A percentile compares a stretch with the other conserved stretches of the same genome.
phyloP scores from a whole-genome alignment of 2,797 vertebrate species.

The Trachops cirrhosus region DNA sequence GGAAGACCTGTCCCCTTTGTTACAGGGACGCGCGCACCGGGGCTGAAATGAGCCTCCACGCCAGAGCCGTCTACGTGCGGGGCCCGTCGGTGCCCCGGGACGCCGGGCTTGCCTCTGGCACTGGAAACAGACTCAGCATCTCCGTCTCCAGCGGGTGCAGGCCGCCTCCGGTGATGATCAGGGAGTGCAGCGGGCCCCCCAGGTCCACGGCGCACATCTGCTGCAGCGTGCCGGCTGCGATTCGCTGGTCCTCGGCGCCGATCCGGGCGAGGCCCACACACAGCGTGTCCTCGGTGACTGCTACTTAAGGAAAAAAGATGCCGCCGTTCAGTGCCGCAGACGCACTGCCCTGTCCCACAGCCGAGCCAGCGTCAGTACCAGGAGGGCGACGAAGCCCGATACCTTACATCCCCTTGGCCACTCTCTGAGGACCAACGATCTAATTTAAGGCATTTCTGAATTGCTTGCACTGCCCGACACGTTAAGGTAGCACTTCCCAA shows the following conservation, averaged over 20 bases:
- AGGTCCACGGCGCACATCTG: constrained; percentile 90
- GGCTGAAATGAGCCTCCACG: not conserved
- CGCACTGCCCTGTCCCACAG: not conserved
- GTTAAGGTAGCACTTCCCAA: not conserved
- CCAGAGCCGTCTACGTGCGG: not conserved
- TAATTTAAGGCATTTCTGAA: not conserved
- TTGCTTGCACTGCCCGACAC: not conserved
- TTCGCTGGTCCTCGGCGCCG: constrained; percentile 90
- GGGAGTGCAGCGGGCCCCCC: constrained; percentile 92
- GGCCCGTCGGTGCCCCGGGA: constrained; percentile 59
- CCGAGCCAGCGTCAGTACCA: not conserved
- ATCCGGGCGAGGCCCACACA: constrained; percentile 94
- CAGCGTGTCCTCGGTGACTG: constrained; percentile 89
- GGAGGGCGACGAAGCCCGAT: not conserved
- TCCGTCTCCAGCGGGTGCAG: constrained; percentile 96
- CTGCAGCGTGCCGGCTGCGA: constrained; percentile 85
- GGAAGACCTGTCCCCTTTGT: not conserved
- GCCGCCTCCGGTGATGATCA: constrained; percentile 90
- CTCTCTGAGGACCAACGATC: not conserved
- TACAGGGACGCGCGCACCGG: not conserved
- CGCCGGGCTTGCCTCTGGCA: constrained; percentile 79
- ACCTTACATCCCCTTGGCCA: not conserved
- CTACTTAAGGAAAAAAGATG: constrained; percentile 78
- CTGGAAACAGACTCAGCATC: constrained; percentile 90
- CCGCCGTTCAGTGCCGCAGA: not conserved